Evolutionary conservation across 2,888 invertebrate genomes (phyloP).

Genomic region (Napeogenes sylphis): DNA sequence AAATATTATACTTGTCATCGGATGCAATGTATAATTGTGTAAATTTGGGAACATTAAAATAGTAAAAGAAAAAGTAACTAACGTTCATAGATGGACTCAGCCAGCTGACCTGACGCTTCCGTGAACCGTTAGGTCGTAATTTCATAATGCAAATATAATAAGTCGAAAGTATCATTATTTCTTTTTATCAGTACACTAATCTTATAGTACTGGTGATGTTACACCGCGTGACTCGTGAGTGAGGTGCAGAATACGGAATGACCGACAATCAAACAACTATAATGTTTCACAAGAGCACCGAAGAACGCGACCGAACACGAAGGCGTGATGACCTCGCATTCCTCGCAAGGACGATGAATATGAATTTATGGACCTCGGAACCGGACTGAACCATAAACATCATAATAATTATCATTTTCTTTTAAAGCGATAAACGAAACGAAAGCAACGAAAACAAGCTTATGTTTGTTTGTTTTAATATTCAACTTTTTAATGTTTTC

Average conservation of each 20-base stretch:
- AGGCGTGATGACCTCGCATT: conserved; percentile 75
- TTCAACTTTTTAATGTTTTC: neutral
- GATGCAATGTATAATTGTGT: neutral
- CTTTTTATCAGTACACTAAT: conserved; percentile 4
- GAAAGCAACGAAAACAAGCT: neutral
- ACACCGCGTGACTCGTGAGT: neutral
- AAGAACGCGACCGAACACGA: conserved; percentile 59
- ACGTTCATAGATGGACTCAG: no score
- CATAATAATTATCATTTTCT: neutral
- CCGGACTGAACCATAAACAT: conserved; percentile 35
- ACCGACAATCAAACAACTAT: conserved; percentile 56
- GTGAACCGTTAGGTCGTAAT: conserved; percentile 21
- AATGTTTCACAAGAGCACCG: conserved; percentile 65
- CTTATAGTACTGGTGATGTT: neutral
- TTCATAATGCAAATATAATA: neutral
- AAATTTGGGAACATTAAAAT: neutral
- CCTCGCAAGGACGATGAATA: conserved; percentile 72
- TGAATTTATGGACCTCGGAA: conserved; percentile 40
- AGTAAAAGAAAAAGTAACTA: neutral
- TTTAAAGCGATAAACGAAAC: neutral
- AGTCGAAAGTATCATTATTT: no score
- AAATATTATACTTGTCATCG: no score
- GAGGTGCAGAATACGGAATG: conserved; percentile 55
- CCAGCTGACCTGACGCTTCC: conserved; percentile 19
- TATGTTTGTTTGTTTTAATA: neutral